Evolutionary conservation across 1,140 invertebrate genomes (phyloP).

Genomic region (Macrobrachium rosenbergii): DNA sequence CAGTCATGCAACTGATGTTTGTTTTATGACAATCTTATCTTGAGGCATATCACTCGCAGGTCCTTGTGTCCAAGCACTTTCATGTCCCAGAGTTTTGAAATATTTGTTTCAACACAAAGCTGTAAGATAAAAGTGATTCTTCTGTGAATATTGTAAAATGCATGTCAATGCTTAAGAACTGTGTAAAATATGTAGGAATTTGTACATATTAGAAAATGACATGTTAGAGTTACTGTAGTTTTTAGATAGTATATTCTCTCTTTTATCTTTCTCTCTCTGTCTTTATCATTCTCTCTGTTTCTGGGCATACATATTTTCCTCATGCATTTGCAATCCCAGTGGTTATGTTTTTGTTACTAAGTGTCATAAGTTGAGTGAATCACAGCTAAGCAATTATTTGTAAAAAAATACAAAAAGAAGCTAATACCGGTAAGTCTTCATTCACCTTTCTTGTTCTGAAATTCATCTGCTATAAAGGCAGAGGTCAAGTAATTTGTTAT

Average conservation of each 20-base stretch:
- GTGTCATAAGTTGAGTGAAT: conserved; percentile 14
- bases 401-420: conserved; percentile 32
- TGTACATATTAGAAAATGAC: conserved; percentile 58
- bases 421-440: conserved; percentile 40
- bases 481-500: conserved; percentile 55
- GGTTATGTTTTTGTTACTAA: conserved; percentile 33
- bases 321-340: conserved; percentile 51
- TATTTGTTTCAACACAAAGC: conserved; percentile 47
- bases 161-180: conserved; percentile 62
- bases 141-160: conserved; percentile 62
- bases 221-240: conserved; percentile 51
- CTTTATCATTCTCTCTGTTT: conserved; percentile 29
- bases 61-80: conserved; percentile 51
- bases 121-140: conserved; percentile 58
- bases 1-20: too few relatives aligned
- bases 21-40: conserved; percentile 54
- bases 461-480: conserved; percentile 33
- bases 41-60: conserved; percentile 58
- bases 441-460: conserved; percentile 47
- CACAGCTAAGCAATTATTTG: conserved; percentile 24
- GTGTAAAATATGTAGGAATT: conserved; percentile 57
- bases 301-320: conserved; percentile 57
- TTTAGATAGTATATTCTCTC: conserved; percentile 38
- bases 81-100: conserved; percentile 39
- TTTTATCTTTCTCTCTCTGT: conserved; percentile 41